A percentile compares a stretch with the other conserved stretches of the same genome.
Evolutionary conservation across 2,888 invertebrate species (phyloP).

Genomic region (Dendrolimus houi): DNA sequence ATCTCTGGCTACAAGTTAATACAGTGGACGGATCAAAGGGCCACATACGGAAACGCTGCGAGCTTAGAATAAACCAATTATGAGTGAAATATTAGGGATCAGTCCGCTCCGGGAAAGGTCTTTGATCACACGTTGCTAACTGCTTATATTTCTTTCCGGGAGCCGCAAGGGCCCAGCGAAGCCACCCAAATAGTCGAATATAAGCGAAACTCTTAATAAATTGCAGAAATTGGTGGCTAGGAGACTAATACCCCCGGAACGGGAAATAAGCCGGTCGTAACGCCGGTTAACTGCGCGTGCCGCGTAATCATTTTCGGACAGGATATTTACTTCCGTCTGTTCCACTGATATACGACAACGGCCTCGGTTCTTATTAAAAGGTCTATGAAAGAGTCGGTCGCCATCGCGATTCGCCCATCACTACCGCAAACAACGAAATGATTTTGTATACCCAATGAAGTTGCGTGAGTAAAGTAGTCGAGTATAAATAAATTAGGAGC

Average conservation of each 20-base stretch:
- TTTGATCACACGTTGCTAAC: conserved; percentile 63
- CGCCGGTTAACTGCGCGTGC: conserved; percentile 63
- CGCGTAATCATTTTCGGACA: conserved; percentile 70
- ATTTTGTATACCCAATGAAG: conserved; percentile 24
- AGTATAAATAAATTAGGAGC: conserved; percentile 53
- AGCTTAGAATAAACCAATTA: conserved; percentile 77
- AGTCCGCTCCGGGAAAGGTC: conserved; percentile 52
- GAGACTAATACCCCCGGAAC: conserved; percentile 69
- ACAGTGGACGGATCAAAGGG: conserved; percentile 71
- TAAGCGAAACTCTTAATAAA: conserved; percentile 70
- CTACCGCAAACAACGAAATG: conserved; percentile 13
- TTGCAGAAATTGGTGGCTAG: conserved; percentile 68
- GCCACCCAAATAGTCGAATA: conserved; percentile 50
- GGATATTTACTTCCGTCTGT: conserved; percentile 70
- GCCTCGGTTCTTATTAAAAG: conserved; percentile 48
- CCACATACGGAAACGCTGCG: conserved; percentile 63
- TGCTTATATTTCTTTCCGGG: conserved; percentile 61
- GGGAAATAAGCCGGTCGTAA: conserved; percentile 69
- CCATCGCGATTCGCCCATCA: conserved; percentile 5
- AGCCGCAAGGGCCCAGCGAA: conserved; percentile 37
- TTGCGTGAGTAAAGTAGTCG: conserved; percentile 26
- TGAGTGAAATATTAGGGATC: conserved; percentile 77
- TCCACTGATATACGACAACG: conserved; percentile 45
- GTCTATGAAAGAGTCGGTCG: conserved; percentile 16
- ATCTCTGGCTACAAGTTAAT: conserved; percentile 66